Conservation (phyloP, 2,888 invertebrate genomes). For the Synanthedon myopaeformis region DNA sequence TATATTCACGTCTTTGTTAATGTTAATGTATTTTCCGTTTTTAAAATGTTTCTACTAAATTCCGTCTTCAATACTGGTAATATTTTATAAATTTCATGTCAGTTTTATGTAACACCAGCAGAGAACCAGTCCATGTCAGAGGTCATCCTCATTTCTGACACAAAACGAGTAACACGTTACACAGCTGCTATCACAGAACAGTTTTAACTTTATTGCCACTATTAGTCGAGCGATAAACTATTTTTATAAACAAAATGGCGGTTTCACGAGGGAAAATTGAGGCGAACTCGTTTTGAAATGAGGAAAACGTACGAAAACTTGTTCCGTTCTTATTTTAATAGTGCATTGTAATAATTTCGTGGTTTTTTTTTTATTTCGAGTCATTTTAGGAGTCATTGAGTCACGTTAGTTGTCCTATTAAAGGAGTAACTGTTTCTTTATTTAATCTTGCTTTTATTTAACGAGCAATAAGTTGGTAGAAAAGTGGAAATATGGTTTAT, state of each 20-base stretch:
- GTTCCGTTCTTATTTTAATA: background rate
- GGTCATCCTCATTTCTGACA: constrained; percentile 3
- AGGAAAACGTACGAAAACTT: constrained; percentile 9
- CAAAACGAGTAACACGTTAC: constrained; percentile 1
- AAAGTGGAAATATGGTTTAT: too few relatives aligned
- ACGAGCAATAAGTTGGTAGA: too few relatives aligned
- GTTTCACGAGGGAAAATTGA: constrained; percentile 21
- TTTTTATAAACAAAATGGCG: constrained; percentile 17
- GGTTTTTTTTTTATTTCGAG: background rate
- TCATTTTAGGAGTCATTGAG: background rate
- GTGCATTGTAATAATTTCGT: background rate
- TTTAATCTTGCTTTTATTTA: too few relatives aligned
- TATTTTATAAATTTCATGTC: too few relatives aligned
- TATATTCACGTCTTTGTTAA: too few relatives aligned
- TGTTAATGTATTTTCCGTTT: too few relatives aligned
- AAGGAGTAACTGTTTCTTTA: background rate
- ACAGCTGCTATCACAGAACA: background rate
- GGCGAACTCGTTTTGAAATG: constrained; percentile 18
- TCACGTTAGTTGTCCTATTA: background rate
- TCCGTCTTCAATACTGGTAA: too few relatives aligned
- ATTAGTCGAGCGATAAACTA: constrained; percentile 17
- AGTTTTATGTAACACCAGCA: constrained; percentile 19
- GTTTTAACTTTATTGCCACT: constrained; percentile 8
- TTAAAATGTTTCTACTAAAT: too few relatives aligned
- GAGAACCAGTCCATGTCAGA: constrained; percentile 10